Conservation (phyloP, 1,140 invertebrate species). For the Varroa destructor region DNA sequence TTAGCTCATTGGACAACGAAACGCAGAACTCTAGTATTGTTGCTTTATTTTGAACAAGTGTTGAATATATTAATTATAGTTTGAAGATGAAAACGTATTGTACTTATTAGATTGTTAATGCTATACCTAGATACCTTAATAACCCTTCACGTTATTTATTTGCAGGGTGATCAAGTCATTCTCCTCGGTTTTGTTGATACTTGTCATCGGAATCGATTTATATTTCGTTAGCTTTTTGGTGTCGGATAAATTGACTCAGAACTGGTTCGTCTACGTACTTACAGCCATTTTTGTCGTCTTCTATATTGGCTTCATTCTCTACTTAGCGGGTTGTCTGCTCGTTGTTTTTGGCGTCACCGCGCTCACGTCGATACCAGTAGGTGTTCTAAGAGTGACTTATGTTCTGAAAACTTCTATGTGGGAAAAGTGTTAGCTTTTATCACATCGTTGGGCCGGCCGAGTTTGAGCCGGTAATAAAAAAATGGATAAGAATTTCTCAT, state of each 20-base stretch:
- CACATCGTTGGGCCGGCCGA: not conserved
- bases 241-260: constrained; percentile 42
- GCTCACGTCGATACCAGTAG: not conserved
- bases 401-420: not conserved
- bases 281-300: constrained; percentile 49
- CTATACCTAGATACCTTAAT: too few species aligned
- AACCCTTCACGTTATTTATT: constrained; percentile 29
- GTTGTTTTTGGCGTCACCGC: constrained; percentile 1
- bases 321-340: constrained; percentile 45
- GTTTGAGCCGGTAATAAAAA: not conserved
- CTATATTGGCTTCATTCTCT: constrained; percentile 57
- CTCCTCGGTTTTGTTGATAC: constrained; percentile 50
- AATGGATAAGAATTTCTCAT: constrained; percentile 1
- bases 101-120: too few species aligned
- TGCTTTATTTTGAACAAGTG: too few species aligned
- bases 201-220: constrained; percentile 66
- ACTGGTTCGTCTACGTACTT: constrained; percentile 45
- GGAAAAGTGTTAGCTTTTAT: too few species aligned
- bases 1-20: too few species aligned
- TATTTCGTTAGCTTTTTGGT: constrained; percentile 60
- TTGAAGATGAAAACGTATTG: too few species aligned
- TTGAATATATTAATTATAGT: too few species aligned
- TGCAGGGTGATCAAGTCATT: constrained; percentile 47
- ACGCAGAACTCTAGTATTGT: too few species aligned
- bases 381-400: too few species aligned